These are phyloP conservation scores for Lochmaea crataegi DNA, from an alignment of 2,888 invertebrate genomes.

Conservation along the genomic window DNA sequence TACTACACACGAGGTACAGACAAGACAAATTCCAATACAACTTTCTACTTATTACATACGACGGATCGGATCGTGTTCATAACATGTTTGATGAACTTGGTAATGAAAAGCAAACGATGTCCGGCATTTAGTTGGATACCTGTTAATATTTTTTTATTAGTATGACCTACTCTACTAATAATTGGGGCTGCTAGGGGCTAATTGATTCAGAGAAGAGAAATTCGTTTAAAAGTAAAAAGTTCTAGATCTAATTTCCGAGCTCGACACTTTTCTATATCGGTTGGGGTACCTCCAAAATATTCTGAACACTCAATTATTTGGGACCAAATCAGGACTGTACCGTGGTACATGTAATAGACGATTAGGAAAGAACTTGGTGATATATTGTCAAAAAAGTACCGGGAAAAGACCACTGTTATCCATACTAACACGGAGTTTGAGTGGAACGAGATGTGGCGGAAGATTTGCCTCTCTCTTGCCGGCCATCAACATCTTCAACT, in stretches of 20 bases:
- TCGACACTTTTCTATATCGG: background rate
- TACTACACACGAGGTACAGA: conserved; percentile 19
- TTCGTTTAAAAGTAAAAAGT: background rate
- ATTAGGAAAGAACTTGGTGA: no score
- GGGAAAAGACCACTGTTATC: no score
- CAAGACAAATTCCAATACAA: conserved; percentile 36
- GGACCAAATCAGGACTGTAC: no score
- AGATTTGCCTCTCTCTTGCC: no score
- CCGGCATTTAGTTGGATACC: background rate
- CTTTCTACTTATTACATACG: conserved; percentile 38
- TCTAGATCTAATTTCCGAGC: background rate
- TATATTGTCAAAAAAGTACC: no score
- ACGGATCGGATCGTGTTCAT: conserved; percentile 22
- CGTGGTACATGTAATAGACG: no score
- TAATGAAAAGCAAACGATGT: conserved; percentile 30
- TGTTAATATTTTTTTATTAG: conserved; percentile 19
- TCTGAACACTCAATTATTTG: no score
- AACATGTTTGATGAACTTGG: conserved; percentile 32
- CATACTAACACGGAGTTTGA: no score
- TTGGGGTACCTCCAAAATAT: no score
- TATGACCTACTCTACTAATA: conserved; percentile 29
- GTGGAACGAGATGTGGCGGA: no score
- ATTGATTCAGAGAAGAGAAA: conserved; percentile 13
- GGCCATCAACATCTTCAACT: no score
- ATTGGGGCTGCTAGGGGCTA: conserved; percentile 17